Base-by-base conservation (phyloP, 2,888 invertebrate species). In the Cactoblastis cactorum region DNA sequence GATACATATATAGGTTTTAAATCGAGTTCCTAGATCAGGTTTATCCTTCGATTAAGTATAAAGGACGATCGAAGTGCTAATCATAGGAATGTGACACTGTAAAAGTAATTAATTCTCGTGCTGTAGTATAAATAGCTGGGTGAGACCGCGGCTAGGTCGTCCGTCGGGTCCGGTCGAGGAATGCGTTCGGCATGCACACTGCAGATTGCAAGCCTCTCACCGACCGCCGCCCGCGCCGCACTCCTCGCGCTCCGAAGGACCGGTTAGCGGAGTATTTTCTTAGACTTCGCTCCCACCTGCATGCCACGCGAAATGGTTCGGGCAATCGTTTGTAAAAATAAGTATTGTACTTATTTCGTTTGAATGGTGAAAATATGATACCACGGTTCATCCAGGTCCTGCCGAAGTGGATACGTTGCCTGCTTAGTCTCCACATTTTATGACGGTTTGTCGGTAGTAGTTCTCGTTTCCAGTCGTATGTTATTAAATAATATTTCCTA, bases 111-210 rank as follows among this genome's bases (percentile, higher is more conserved):
- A 37, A 37, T 37, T 37, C 37, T 37, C 14, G 37, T 37, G 17
- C 8, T 17, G n/a, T 1, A 41, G 8, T 41, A 22, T 22, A 41
- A 41, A 41, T 22, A 41, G 17, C 9, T 34, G 34, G 8, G 22
- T 46, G 66, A 66, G 67, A 62, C 63, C 66, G 62, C 59, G 59
- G 62, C 61, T 72, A 68, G 73, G 71, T 74, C 71, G 67, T 64
- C 66, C 59, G 68, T 66, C 63, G 68, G 53, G 53, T 49, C 51
- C 55, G 55, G 50, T 52, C 51, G 57, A 58, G 82, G 80, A 83
- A 83, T 82, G 83, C 80, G 80, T 58, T 77, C 77, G 79, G 77
- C 77, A 81, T 82, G 80, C 77, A 74, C 59, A 65, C 61, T 74
- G 76, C 73, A 73, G 71, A 75, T 68, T 68, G 73, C 72, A 67